A percentile compares a stretch with the other conserved stretches of the same genome.
These are phyloP conservation scores for Oreochromis spilurus DNA, from an alignment of 2,113 vertebrate genomes.

Conservation along the genomic window DNA sequence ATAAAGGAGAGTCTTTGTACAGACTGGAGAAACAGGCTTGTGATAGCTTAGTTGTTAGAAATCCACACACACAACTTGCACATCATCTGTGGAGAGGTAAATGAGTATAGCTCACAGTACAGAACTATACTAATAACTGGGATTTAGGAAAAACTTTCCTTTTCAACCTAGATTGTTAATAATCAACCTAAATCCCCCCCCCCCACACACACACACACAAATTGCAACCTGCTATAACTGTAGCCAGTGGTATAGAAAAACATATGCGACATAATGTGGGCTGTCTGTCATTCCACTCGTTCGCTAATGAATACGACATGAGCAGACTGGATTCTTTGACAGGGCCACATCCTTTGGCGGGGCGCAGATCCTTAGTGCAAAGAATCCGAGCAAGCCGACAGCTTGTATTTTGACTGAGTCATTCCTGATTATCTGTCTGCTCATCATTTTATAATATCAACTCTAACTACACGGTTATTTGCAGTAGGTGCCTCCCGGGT, in stretches of 20 bases:
- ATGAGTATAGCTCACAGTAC: not conserved
- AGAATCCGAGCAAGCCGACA: not conserved
- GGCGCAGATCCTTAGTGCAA: not conserved
- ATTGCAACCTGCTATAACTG: not conserved
- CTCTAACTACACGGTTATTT: not conserved
- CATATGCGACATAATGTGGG: not conserved
- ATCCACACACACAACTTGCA: not conserved
- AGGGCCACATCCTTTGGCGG: slow-evolving; percentile 19
- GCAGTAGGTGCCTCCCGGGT: not conserved
- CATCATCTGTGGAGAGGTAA: not conserved
- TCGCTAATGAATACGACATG: not conserved
- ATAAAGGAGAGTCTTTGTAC: not conserved
- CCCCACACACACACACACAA: not conserved
- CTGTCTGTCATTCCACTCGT: not conserved
- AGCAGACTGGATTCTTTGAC: slow-evolving; percentile 11
- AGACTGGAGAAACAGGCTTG: not conserved
- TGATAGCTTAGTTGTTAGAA: not conserved
- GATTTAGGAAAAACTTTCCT: not conserved
- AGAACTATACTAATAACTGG: not conserved
- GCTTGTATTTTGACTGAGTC: slow-evolving; percentile 25
- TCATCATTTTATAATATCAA: not conserved
- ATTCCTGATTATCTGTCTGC: not conserved
- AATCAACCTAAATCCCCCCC: too few relatives aligned
- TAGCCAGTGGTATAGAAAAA: not conserved
- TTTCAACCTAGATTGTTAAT: not conserved